Conservation (phyloP, 92 coral and sea anemone species). For the Muricea muricata region DNA sequence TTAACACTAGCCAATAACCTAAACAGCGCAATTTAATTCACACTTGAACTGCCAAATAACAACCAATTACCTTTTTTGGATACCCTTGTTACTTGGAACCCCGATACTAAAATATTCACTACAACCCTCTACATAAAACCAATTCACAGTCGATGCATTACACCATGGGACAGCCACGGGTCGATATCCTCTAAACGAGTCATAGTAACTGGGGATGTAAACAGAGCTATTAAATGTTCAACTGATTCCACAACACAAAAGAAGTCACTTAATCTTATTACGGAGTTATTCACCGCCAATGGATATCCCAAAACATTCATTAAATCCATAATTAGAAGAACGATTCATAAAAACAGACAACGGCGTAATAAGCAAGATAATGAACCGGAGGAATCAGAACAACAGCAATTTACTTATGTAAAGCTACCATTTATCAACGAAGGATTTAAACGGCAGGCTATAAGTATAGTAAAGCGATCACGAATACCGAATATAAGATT, state of each 20-base stretch:
- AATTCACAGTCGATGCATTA: constrained; percentile 38
- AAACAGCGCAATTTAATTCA: too few species aligned
- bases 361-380: neutral
- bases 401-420: neutral
- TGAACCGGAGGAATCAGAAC: neutral
- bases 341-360: neutral
- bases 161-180: constrained; percentile 42
- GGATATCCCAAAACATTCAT: constrained; percentile 27
- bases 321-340: neutral
- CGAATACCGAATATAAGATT: constrained; percentile 41
- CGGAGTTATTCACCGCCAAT: neutral
- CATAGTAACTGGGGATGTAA: constrained; percentile 18
- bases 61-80: too few species aligned
- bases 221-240: neutral
- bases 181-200: constrained; percentile 18
- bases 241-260: neutral
- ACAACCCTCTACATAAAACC: constrained; percentile 31
- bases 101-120: neutral
- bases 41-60: too few species aligned
- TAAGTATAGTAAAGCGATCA: constrained; percentile 18
- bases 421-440: constrained; percentile 39
- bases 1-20: too few species aligned
- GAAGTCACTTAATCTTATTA: neutral
- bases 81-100: too few species aligned
- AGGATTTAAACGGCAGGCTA: constrained; percentile 29